A percentile compares a stretch with the other conserved stretches of the same genome.
These are phyloP conservation scores for Archaeoteleia sp. DNA, from an alignment of 2,888 invertebrate species.

Conservation along the genomic window DNA sequence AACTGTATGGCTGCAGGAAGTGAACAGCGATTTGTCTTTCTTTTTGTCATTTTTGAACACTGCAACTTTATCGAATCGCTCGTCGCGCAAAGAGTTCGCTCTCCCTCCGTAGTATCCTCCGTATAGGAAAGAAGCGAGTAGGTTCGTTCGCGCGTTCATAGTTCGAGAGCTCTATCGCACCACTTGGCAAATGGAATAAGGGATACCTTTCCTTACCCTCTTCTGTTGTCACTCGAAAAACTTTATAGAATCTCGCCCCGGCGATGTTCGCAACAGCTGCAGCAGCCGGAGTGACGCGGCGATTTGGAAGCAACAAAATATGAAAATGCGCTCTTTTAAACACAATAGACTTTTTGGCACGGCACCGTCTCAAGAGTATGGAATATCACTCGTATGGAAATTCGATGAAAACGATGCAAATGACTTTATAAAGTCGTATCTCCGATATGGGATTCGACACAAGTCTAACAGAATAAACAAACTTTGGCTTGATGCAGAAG, in stretches of 20 bases:
- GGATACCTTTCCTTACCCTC: conserved; percentile 24
- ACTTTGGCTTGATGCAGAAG: conserved; percentile 17
- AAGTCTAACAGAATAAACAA: conserved; percentile 31
- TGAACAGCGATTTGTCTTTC: conserved; percentile 44
- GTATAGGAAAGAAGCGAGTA: conserved; percentile 23
- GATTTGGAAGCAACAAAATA: conserved; percentile 42
- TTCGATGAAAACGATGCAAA: conserved; percentile 46
- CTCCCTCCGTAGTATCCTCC: conserved; percentile 23
- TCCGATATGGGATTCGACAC: conserved; percentile 4
- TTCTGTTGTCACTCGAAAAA: conserved; percentile 52
- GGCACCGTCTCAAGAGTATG: conserved; percentile 5
- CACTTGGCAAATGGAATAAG: conserved; percentile 53
- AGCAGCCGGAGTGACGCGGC: conserved; percentile 47
- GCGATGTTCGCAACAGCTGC: conserved; percentile 62
- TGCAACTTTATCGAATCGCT: conserved; percentile 54
- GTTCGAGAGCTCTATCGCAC: conserved; percentile 40
- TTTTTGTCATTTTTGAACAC: conserved; percentile 42
- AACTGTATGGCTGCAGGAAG: conserved; percentile 43
- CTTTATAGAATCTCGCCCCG: conserved; percentile 58
- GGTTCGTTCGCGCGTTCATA: conserved; percentile 33
- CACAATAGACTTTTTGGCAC: conserved; percentile 42
- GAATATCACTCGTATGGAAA: conserved; percentile 31
- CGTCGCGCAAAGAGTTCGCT: conserved; percentile 29
- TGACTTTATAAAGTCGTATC: conserved; percentile 47
- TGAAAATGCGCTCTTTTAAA: conserved; percentile 40